phyloP scores from a whole-genome alignment of 1,140 invertebrate species.

The Pseudoatta argentina region DNA sequence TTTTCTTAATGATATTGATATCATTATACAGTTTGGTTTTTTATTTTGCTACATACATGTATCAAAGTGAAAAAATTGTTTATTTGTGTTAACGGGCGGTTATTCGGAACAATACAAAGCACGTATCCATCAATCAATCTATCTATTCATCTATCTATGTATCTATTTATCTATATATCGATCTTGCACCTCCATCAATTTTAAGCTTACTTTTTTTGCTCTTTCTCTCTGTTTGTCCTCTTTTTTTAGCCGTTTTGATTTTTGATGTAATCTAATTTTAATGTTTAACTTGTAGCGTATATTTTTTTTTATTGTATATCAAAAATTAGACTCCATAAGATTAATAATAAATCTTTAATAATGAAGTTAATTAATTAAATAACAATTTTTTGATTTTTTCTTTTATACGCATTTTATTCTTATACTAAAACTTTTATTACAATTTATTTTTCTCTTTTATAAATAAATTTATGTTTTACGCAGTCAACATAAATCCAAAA shows the following conservation, averaged over 20 bases:
- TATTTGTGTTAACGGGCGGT: slow-evolving; percentile 26
- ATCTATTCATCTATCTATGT: slow-evolving; percentile 57
- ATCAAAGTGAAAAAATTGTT: background rate
- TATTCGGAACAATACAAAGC: slow-evolving; percentile 28
- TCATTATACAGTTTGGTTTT: background rate
- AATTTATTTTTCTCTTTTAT: background rate
- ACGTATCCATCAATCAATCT: slow-evolving; percentile 46
- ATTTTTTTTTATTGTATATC: slow-evolving; percentile 14
- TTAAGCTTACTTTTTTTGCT: slow-evolving; percentile 14
- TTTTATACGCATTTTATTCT: background rate
- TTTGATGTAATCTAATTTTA: slow-evolving; percentile 19
- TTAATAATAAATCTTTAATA: background rate
- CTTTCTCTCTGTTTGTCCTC: background rate
- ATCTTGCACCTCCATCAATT: slow-evolving; percentile 54
- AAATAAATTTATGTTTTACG: background rate
- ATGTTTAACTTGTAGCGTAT: background rate
- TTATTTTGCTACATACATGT: slow-evolving; percentile 1
- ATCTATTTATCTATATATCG: slow-evolving; percentile 57
- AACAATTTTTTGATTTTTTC: background rate
- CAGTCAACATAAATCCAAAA: background rate
- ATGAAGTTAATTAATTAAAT: background rate
- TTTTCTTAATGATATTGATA: background rate
- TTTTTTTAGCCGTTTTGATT: slow-evolving; percentile 6
- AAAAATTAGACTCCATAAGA: background rate
- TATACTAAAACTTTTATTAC: background rate